phyloP scores from a whole-genome alignment of 1,140 invertebrate genomes.

The Hirudo medicinalis region DNA sequence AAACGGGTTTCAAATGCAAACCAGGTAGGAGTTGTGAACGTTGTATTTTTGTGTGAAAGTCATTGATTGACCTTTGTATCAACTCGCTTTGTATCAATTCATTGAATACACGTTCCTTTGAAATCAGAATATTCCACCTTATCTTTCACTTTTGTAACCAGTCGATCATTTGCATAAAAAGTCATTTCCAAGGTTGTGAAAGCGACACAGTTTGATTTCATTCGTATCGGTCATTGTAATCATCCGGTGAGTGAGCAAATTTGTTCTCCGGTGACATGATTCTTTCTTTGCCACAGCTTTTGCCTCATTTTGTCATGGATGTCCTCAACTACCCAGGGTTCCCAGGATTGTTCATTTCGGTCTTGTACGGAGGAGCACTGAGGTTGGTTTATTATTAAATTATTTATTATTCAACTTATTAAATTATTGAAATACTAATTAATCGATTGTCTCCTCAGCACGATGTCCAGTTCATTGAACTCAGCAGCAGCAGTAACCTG shows the following conservation, averaged over 20 bases:
- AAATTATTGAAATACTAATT: background rate
- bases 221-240: too few species aligned
- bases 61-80: too few species aligned
- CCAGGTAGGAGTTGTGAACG: constrained; percentile 35
- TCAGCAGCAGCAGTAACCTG: constrained; percentile 71
- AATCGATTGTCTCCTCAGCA: constrained; percentile 21
- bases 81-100: too few species aligned
- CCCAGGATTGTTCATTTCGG: constrained; percentile 38
- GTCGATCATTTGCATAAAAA: too few species aligned
- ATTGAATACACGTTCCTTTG: too few species aligned
- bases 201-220: too few species aligned
- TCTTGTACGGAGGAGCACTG: constrained; percentile 37
- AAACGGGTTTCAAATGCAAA: constrained; percentile 32
- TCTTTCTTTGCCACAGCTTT: constrained; percentile 37
- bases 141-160: too few species aligned
- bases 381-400: constrained; percentile 26
- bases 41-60: too few species aligned
- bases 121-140: too few species aligned
- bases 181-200: too few species aligned
- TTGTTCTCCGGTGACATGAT: too few species aligned
- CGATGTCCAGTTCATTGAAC: constrained; percentile 58
- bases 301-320: constrained; percentile 36
- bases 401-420: background rate
- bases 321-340: constrained; percentile 34
- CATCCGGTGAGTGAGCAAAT: too few species aligned